A percentile compares a stretch with the other conserved stretches of the same genome.
These are phyloP conservation scores for Scaptomyza reducta DNA, from an alignment of 2,888 invertebrate genomes.

Conservation along the genomic window DNA sequence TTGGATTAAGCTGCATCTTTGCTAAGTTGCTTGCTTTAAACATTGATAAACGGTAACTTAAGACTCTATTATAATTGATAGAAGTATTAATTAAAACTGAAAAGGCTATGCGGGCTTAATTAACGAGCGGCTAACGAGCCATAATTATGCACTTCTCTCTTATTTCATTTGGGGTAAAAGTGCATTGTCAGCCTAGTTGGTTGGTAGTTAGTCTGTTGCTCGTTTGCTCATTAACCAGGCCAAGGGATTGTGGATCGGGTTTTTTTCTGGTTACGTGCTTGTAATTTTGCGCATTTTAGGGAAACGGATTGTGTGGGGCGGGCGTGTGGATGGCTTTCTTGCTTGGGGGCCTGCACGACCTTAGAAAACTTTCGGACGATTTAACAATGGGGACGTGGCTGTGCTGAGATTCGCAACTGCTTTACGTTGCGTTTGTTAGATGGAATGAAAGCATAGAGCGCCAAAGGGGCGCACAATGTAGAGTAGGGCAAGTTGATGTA, in stretches of 20 bases:
- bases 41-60: too few species aligned
- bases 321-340: conserved; percentile 1
- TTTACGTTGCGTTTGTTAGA: not conserved
- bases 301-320: not conserved
- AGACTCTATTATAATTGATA: not conserved
- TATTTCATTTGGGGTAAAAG: conserved; percentile 3
- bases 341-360: conserved; percentile 46
- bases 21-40: too few species aligned
- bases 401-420: conserved; percentile 24
- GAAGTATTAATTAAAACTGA: not conserved
- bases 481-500: conserved; percentile 38
- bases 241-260: conserved; percentile 14
- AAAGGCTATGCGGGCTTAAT: conserved; percentile 13
- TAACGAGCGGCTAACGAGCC: conserved; percentile 10
- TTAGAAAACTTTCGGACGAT: conserved; percentile 68
- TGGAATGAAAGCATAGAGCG: not conserved
- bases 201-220: conserved; percentile 10
- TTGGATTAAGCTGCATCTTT: too few species aligned
- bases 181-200: conserved; percentile 20
- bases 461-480: conserved; percentile 33
- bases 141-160: conserved; percentile 9
- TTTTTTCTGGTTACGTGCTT: not conserved
- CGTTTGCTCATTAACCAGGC: conserved; percentile 31
- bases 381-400: conserved; percentile 57
- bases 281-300: not conserved